Evolutionary conservation across 2,797 vertebrate genomes (phyloP), one percentile per base, ranked within the genome.

Genomic region (Megalops cyprinoides): DNA sequence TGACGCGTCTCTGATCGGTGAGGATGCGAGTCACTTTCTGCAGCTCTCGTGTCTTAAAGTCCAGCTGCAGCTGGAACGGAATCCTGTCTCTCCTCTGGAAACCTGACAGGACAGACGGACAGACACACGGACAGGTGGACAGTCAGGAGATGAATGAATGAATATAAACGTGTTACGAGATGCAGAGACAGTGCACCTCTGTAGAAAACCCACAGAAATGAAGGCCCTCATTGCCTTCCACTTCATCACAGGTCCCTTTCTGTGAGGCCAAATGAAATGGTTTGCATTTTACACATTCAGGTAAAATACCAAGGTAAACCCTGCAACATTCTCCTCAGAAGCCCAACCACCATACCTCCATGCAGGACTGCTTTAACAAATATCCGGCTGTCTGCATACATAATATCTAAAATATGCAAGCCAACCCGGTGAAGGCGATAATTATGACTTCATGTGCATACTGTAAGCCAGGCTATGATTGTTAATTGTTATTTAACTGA

Each of bases 11-110:
- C 76, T 89, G 92, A 28, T 92, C 91, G 0, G 92, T 94, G 4
- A 94, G 83, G 49, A 94, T 81, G 2, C 94, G 91, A 1, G 88
- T 93, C 44, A 92, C 89, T 79, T 80, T 92, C 25, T 92, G 91
- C 37, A 91, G 85, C 56, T 94, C 93, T 83, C 88, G 90, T 44
- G 93, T 94, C 82, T 87, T 93, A 74, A 94, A 95, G 78, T 82
- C 89, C 69, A 95, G 86, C 82, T 94, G 93, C 1, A 95, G 84
- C 75, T 95, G 94, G 74, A 95, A 94, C 0, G 92, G 93, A 60
- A 95, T 79, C 1, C 46, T 85, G 51, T 85, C 85, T 60, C 62
- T 93, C 87, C 84, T 86, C 39, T 91, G 88, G 42, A 93, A 92
- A 81, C 23, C 94, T 94, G 71, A 44, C 51, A 39, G 49, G 5